phyloP scores from a whole-genome alignment of 2,113 vertebrate genomes.

The Camelus bactrianus region DNA sequence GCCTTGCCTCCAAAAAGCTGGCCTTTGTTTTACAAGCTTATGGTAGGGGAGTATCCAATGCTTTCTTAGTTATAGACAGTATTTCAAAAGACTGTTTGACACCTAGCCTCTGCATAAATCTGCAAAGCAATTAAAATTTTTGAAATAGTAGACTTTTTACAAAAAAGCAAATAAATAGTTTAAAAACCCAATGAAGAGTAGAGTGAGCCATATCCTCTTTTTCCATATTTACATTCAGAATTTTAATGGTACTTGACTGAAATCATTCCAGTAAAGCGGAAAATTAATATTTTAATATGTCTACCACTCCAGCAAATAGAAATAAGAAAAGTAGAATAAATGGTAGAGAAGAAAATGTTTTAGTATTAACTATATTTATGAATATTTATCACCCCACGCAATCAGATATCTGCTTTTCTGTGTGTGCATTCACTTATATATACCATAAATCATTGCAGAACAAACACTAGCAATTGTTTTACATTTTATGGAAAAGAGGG shows the following conservation, averaged over 20 bases:
- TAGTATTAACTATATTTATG: conserved; percentile 78
- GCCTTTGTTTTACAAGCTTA: neutral
- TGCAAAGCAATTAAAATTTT: conserved; percentile 25
- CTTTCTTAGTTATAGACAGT: neutral
- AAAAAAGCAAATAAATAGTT: conserved; percentile 80
- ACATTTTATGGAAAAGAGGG: neutral
- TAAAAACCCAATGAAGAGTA: conserved; percentile 79
- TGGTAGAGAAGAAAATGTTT: conserved; percentile 82
- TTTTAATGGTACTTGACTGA: conserved; percentile 85
- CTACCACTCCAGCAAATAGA: conserved; percentile 85
- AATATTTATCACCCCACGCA: conserved; percentile 84
- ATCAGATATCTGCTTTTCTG: conserved; percentile 65
- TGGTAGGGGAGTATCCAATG: neutral
- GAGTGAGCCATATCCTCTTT: conserved; percentile 80
- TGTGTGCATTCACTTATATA: neutral
- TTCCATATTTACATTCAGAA: conserved; percentile 84
- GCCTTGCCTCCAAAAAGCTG: neutral
- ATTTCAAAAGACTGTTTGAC: neutral
- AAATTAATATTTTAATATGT: conserved; percentile 93
- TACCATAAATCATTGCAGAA: conserved; percentile 53
- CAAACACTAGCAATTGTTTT: conserved; percentile 58
- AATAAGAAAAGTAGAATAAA: conserved; percentile 86
- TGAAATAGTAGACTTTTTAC: conserved; percentile 22
- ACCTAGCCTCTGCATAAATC: neutral
- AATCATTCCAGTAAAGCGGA: conserved; percentile 92